These are phyloP conservation scores for Thunnus thynnus DNA, from an alignment of 2,113 vertebrate species.

Conservation along the genomic window DNA sequence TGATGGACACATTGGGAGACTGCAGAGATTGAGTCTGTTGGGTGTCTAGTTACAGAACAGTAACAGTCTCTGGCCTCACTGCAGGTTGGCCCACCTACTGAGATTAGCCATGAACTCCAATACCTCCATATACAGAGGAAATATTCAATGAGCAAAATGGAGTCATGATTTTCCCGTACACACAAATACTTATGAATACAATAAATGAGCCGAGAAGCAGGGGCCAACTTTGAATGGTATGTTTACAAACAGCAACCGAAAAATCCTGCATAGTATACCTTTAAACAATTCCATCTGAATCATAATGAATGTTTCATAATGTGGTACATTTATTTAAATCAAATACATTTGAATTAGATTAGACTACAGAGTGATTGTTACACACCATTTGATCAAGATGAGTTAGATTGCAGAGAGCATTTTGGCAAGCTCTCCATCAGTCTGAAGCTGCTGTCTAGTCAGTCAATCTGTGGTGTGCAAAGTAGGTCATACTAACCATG, in stretches of 20 bases:
- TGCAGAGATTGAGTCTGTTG: constrained; percentile 45
- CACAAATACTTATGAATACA: too few relatives aligned
- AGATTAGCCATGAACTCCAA: neutral
- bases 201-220: too few relatives aligned
- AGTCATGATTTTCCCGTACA: neutral
- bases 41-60: neutral
- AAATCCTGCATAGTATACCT: too few relatives aligned
- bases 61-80: constrained; percentile 26
- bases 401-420: constrained; percentile 1
- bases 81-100: neutral
- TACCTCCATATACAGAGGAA: neutral
- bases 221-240: too few relatives aligned
- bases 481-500: constrained; percentile 33
- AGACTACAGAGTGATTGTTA: neutral
- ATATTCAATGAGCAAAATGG: neutral
- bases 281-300: neutral
- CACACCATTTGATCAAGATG: neutral
- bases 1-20: constrained; percentile 58
- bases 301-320: neutral
- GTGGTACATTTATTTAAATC: constrained; percentile 2
- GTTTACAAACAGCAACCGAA: too few relatives aligned
- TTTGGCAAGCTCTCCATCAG: constrained; percentile 2
- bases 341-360: constrained; percentile 9
- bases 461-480: constrained; percentile 21
- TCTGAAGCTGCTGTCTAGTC: constrained; percentile 21